Evolutionary conservation across 2,113 vertebrate species (phyloP).

Genomic region (Eulemur macaco): DNA sequence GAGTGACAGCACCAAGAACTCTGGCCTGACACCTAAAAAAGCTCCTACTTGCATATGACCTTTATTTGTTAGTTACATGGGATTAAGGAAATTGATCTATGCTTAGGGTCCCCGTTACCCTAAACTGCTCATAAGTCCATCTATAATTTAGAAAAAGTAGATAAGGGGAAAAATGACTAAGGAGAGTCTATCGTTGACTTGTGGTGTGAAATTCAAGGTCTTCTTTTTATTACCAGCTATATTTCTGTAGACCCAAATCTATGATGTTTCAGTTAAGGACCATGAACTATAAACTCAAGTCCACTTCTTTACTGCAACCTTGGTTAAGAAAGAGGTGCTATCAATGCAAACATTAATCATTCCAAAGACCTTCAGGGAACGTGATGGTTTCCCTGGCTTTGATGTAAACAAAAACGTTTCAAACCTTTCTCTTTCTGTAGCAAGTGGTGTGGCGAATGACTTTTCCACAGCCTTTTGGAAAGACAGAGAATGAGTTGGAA

Average conservation of each 20-base stretch:
- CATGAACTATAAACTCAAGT: conserved; percentile 10
- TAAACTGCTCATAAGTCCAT: conserved; percentile 1
- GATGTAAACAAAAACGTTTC: conserved; percentile 15
- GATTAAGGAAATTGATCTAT: conserved; percentile 29
- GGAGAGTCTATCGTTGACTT: background rate
- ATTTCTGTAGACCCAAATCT: background rate
- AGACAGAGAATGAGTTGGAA: background rate
- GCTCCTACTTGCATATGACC: background rate
- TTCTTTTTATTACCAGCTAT: background rate
- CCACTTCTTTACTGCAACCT: background rate
- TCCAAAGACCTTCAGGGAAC: background rate
- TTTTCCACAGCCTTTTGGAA: conserved; percentile 14
- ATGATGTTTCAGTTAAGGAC: background rate
- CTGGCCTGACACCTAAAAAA: background rate
- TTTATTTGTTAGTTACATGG: background rate
- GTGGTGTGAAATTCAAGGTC: background rate
- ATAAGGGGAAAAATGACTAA: background rate
- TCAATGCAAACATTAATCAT: background rate
- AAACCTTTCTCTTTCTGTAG: background rate
- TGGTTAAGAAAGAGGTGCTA: background rate
- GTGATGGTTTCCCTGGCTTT: conserved; percentile 25
- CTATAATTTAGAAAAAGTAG: background rate
- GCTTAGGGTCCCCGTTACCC: background rate
- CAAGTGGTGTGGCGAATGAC: background rate
- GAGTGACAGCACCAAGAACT: background rate